phyloP scores from a whole-genome alignment of 2,888 invertebrate species.

The Sipunculus nudus region DNA sequence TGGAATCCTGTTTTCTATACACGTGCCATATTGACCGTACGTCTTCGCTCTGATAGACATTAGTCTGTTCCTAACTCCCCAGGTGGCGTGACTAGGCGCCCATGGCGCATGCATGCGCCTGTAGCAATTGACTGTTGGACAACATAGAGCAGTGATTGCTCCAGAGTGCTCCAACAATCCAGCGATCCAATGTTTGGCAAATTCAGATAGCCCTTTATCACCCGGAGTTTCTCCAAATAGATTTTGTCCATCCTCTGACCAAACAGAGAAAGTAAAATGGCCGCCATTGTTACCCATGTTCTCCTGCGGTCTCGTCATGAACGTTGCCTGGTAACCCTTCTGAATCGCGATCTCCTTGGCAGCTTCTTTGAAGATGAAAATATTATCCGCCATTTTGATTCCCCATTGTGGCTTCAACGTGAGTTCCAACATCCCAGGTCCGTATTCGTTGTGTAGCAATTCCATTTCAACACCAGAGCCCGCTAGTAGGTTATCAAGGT shows the following conservation, averaged over 20 bases:
- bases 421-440: slow-evolving; percentile 22
- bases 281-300: slow-evolving; percentile 8
- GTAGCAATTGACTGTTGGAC: slow-evolving; percentile 29
- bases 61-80: slow-evolving; percentile 19
- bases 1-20: slow-evolving; percentile 25
- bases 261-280: slow-evolving; percentile 39
- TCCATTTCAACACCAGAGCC: slow-evolving; percentile 10
- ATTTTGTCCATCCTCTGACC: slow-evolving; percentile 17
- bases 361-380: slow-evolving; percentile 15
- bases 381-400: slow-evolving; percentile 13
- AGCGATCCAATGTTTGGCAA: slow-evolving; percentile 23
- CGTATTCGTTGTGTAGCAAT: slow-evolving; percentile 3
- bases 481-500: slow-evolving; percentile 1
- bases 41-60: slow-evolving; percentile 16
- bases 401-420: slow-evolving; percentile 12
- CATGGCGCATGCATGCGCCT: slow-evolving; percentile 11
- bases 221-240: slow-evolving; percentile 21
- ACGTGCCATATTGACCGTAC: background rate
- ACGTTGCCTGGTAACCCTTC: slow-evolving; percentile 14
- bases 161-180: slow-evolving; percentile 23
- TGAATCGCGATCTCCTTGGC: slow-evolving; percentile 20
- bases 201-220: slow-evolving; percentile 22
- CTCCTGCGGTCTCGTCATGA: slow-evolving; percentile 21
- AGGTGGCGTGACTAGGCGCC: slow-evolving; percentile 11
- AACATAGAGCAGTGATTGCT: slow-evolving; percentile 20